phyloP scores from a whole-genome alignment of 2,888 invertebrate genomes.

The Subacronicta megacephala region DNA sequence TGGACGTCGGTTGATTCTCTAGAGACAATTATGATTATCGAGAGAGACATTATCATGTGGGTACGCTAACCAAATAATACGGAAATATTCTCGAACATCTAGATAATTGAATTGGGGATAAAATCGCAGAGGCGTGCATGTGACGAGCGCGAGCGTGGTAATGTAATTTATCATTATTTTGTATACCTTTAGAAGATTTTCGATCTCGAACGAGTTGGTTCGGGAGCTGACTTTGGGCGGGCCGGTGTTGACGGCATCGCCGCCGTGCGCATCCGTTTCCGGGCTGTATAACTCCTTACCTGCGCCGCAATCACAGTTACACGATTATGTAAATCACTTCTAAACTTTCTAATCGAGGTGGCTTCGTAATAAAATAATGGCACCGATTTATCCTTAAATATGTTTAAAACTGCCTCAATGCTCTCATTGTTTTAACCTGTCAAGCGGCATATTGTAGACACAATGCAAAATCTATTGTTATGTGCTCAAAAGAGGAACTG shows the following conservation, averaged over 20 bases:
- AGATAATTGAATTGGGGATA: conserved; percentile 75
- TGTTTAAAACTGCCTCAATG: no score
- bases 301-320: conserved; percentile 61
- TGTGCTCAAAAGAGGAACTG: no score
- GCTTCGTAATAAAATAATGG: conserved; percentile 1
- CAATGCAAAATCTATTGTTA: no score
- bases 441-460: no score
- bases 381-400: neutral
- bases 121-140: conserved; percentile 65
- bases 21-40: conserved; percentile 74
- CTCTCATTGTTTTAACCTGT: no score
- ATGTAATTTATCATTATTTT: conserved; percentile 51
- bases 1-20: conserved; percentile 60
- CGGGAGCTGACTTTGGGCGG: conserved; percentile 93
- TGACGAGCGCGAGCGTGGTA: conserved; percentile 57
- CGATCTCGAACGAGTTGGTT: conserved; percentile 98
- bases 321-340: conserved; percentile 5
- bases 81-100: conserved; percentile 65
- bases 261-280: conserved; percentile 84
- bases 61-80: conserved; percentile 73
- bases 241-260: conserved; percentile 74
- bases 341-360: conserved; percentile 5
- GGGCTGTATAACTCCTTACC: conserved; percentile 94
- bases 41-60: conserved; percentile 74
- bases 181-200: conserved; percentile 94